These are phyloP conservation scores for Myioborus melanocephalus DNA, from an alignment of 2,797 vertebrate genomes.

Conservation along the genomic window DNA sequence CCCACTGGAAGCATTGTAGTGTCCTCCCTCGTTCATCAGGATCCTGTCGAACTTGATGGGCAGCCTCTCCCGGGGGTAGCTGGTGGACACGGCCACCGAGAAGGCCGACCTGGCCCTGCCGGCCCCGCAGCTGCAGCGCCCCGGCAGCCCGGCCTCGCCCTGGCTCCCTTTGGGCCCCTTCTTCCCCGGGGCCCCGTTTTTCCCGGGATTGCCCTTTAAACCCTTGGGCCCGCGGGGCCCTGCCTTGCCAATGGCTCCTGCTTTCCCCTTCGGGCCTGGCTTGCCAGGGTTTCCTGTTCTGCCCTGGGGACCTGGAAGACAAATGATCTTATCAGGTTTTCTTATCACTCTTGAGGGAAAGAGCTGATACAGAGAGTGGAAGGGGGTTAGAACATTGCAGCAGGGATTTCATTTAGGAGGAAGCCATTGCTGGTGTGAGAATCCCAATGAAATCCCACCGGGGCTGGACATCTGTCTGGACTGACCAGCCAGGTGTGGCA, in stretches of 20 bases:
- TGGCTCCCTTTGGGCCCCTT: conserved; percentile 85
- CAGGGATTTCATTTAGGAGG: background rate
- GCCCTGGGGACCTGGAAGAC: conserved; percentile 84
- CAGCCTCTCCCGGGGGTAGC: conserved; percentile 89
- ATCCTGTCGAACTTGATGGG: conserved; percentile 95
- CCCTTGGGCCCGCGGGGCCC: conserved; percentile 89
- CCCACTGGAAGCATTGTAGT: conserved; percentile 90
- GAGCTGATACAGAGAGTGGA: fast-evolving
- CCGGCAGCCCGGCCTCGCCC: conserved; percentile 82
- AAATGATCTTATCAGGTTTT: conserved; percentile 19
- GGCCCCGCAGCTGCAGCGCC: conserved; percentile 85
- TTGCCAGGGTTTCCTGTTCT: conserved; percentile 88
- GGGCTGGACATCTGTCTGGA: background rate
- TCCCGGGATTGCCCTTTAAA: conserved; percentile 78
- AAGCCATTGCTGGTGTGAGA: background rate
- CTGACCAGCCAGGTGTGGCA: background rate
- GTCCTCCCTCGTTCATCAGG: conserved; percentile 91
- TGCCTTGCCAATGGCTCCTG: conserved; percentile 87
- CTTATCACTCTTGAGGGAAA: background rate
- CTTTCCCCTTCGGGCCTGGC: conserved; percentile 85
- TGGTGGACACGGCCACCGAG: conserved; percentile 92
- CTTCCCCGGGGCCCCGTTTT: conserved; percentile 75
- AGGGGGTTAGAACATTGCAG: background rate
- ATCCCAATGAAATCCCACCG: background rate
- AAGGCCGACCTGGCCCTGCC: conserved; percentile 86